Base-by-base conservation (phyloP, 1,140 invertebrate genomes). In the Cataglyphis hispanica region DNA sequence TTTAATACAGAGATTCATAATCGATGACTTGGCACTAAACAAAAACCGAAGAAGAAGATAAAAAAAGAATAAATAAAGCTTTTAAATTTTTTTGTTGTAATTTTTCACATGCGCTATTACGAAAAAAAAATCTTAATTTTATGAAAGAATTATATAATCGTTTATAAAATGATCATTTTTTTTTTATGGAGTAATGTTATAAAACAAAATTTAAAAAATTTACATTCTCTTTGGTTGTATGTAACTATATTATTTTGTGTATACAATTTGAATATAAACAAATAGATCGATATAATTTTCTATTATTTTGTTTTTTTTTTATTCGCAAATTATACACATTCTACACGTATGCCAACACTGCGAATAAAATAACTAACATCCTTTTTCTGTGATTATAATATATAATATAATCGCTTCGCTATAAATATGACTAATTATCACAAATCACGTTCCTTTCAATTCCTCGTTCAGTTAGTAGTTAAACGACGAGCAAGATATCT, bases 341-440 rank as follows among this genome's bases (percentile, higher is more conserved):
- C 78, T 83, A 72, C 78, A 83, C 67, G 53, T 60, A 69, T 11
- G 53, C 37, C 8, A 61, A 70, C 16, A 53, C 19, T 19, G 25
- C 27, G n/a, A 60, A 37, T 72, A 40, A 34, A 34, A 83, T 60
- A 1, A 10, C 60, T 60, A 60, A 74, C 61, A 43, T 34, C 16
- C 43, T 83, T 63, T 43, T 58, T 46, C 53, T 37, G n/a, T 56
- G 53, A 83, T 31, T 40, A 34, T n/a, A n/a, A n/a, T n/a, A n/a
- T 60, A n/a, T 83, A 56, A 83, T 74, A 60, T 22, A 83, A 61
- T 83, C 25, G n/a, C 40, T 81, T 81, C 11, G 53, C 56, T 58
- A 31, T 10, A 60, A 58, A 81, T 81, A 27, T 58, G 72, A 43
- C 13, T 58, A 37, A 50, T 50, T 58, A 43, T 81, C 66, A 25